A percentile compares a stretch with the other conserved stretches of the same genome.
phyloP scores from a whole-genome alignment of 2,797 vertebrate species.

The Decapterus maruadsi region DNA sequence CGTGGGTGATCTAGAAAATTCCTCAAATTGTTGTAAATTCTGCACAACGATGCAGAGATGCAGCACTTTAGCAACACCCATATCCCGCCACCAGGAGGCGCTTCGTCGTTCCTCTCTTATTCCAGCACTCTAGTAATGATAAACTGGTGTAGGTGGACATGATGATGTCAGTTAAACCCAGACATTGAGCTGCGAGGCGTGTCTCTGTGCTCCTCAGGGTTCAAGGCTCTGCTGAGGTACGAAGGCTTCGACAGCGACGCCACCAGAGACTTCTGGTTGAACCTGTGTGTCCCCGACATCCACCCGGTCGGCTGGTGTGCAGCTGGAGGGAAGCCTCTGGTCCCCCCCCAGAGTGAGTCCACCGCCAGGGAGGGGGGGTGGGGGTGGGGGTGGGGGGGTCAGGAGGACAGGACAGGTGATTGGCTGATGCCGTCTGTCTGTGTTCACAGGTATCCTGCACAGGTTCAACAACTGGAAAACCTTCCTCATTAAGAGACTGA shows the following conservation, averaged over 20 bases:
- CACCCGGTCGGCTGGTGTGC: constrained; percentile 96
- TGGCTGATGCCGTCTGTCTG: not conserved
- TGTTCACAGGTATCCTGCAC: constrained; percentile 89
- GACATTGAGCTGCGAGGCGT: too few species aligned
- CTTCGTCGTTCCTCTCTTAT: too few species aligned
- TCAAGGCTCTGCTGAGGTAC: constrained; percentile 91
- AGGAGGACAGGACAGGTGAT: not conserved
- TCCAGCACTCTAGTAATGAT: too few species aligned
- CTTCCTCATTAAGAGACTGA: constrained; percentile 93
- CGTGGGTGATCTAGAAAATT: too few species aligned
- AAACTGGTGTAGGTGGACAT: too few species aligned
- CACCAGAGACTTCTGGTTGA: constrained; percentile 92
- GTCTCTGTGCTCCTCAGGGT: constrained; percentile 81
- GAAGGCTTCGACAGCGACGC: constrained; percentile 94
- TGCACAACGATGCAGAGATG: too few species aligned
- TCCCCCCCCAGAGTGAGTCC: constrained; percentile 90
- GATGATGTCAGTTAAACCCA: too few species aligned
- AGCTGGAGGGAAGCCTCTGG: constrained; percentile 91
- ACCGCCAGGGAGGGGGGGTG: too few species aligned
- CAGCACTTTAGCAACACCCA: too few species aligned
- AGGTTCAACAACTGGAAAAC: constrained; percentile 95
- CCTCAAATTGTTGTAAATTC: too few species aligned
- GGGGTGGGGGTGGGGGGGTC: too few species aligned
- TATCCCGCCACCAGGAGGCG: too few species aligned
- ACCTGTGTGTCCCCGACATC: constrained; percentile 91